These are phyloP conservation scores for Leucozona laternaria DNA, from an alignment of 2,888 invertebrate species.

Conservation along the genomic window DNA sequence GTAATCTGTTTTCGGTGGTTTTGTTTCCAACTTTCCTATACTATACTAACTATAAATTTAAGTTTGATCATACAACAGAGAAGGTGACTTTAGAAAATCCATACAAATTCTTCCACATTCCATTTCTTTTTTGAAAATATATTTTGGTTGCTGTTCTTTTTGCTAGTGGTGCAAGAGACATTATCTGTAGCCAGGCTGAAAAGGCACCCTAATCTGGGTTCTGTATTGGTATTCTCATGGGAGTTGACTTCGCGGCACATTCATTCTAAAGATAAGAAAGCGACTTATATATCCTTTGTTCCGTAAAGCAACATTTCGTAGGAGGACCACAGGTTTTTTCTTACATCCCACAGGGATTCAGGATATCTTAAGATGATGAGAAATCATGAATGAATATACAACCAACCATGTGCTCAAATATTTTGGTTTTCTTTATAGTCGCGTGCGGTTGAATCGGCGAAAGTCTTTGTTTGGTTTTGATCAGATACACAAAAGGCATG, in stretches of 20 bases:
- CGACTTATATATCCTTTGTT: constrained; percentile 39
- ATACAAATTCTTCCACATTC: not conserved
- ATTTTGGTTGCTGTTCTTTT: constrained; percentile 22
- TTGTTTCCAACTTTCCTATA: too few relatives aligned
- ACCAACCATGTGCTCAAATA: constrained; percentile 61
- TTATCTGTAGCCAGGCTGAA: constrained; percentile 55
- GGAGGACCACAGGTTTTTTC: not conserved
- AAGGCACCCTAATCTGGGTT: constrained; percentile 53
- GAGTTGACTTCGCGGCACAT: constrained; percentile 58
- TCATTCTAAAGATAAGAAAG: constrained; percentile 51
- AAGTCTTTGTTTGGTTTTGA: constrained; percentile 54
- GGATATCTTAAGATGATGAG: constrained; percentile 61
- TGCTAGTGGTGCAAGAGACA: constrained; percentile 30
- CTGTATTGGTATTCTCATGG: constrained; percentile 53
- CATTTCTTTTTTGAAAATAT: not conserved
- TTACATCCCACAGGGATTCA: not conserved
- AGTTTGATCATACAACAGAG: not conserved
- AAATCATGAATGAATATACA: constrained; percentile 47
- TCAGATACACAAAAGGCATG: constrained; percentile 56
- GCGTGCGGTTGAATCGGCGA: constrained; percentile 28
- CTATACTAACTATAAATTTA: too few relatives aligned
- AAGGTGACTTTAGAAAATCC: not conserved
- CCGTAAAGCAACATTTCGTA: constrained; percentile 13
- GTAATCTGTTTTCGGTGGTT: too few relatives aligned
- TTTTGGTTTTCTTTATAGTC: constrained; percentile 55